Conservation (phyloP, 2,888 invertebrate genomes). For the Trissolcus brochymenae region DNA sequence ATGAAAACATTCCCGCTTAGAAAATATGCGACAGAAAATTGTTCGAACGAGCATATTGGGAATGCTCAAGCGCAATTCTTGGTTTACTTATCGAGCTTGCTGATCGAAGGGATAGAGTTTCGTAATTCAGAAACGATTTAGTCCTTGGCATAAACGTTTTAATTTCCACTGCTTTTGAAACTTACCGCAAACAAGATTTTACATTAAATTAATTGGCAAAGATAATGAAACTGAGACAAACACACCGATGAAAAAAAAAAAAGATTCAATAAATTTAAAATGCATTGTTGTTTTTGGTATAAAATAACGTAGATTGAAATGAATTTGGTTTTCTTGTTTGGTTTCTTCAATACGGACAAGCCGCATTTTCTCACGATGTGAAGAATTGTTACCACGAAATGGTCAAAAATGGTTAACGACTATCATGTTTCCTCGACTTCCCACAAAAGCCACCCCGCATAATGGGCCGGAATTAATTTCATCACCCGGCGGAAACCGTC, state of each 20-base stretch:
- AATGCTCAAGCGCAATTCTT: slow-evolving; percentile 6
- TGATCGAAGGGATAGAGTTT: slow-evolving; percentile 30
- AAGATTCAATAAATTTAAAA: no score
- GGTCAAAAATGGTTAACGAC: slow-evolving; percentile 17
- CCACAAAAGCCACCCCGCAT: slow-evolving; percentile 22
- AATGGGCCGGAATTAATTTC: slow-evolving; percentile 34
- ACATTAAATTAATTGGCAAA: no score
- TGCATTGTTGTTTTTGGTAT: background rate
- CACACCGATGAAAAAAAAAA: no score
- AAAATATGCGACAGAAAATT: slow-evolving; percentile 35
- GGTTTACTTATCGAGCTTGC: slow-evolving; percentile 8
- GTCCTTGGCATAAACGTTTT: slow-evolving; percentile 6
- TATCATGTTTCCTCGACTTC: slow-evolving; percentile 26
- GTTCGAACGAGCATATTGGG: slow-evolving; percentile 1
- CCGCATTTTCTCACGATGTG: background rate
- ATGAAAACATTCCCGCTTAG: slow-evolving; percentile 44
- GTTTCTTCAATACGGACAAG: no score
- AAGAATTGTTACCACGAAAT: slow-evolving; percentile 9
- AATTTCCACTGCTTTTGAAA: no score
- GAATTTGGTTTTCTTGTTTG: no score
- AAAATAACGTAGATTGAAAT: no score
- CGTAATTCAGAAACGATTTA: slow-evolving; percentile 19
- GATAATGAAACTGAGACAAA: no score
- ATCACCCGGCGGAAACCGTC: slow-evolving; percentile 14
- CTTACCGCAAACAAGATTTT: no score